These are phyloP conservation scores for Xiphydria camelus DNA, from an alignment of 2,888 invertebrate genomes.

Conservation along the genomic window DNA sequence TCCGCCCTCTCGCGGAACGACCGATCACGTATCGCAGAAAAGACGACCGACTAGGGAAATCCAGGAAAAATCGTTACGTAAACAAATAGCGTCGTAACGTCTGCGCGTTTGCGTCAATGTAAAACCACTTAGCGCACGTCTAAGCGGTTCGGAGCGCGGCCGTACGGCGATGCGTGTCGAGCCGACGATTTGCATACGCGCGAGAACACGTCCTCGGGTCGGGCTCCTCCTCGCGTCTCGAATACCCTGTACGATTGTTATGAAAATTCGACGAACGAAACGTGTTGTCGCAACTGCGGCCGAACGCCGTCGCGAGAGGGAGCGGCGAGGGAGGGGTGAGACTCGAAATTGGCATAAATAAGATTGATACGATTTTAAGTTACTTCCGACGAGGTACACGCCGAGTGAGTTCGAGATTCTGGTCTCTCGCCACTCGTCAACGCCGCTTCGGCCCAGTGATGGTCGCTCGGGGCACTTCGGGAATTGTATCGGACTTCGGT, in stretches of 20 bases:
- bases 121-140: neutral
- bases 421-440: conserved; percentile 20
- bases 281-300: conserved; percentile 3
- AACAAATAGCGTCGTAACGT: too few species aligned
- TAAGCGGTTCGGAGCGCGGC: neutral
- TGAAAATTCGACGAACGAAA: conserved; percentile 33
- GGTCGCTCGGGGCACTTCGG: too few species aligned
- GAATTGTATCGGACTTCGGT: too few species aligned
- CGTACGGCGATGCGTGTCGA: neutral
- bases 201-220: neutral
- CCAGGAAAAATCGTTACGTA: too few species aligned
- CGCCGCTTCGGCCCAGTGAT: neutral
- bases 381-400: conserved; percentile 33
- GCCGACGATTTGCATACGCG: conserved; percentile 22
- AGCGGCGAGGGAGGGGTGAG: conserved; percentile 1
- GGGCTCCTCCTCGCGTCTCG: neutral
- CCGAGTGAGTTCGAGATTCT: conserved; percentile 22
- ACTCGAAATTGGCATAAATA: conserved; percentile 54
- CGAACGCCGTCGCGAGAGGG: too few species aligned
- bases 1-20: too few species aligned
- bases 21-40: too few species aligned
- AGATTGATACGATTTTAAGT: conserved; percentile 58
- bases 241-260: conserved; percentile 36
- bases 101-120: neutral
- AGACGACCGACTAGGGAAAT: too few species aligned